Conservation (phyloP, 2,797 vertebrate genomes). For the Gallinago solitaria region DNA sequence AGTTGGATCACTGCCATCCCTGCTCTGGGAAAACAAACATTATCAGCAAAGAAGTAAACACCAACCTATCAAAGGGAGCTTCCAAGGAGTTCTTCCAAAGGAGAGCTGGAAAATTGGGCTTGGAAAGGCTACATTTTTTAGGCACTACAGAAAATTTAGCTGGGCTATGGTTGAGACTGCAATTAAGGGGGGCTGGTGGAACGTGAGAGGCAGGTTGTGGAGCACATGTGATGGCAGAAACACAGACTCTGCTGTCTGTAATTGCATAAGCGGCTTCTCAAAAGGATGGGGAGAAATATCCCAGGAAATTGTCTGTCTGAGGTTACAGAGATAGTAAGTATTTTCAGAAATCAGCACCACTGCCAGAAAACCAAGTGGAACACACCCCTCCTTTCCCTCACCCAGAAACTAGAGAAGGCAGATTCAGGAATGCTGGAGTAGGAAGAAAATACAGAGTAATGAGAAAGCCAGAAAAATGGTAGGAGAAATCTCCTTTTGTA, state of each 20-base stretch:
- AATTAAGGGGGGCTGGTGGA: background rate
- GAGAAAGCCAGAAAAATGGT: background rate
- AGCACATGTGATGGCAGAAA: background rate
- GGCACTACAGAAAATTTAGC: background rate
- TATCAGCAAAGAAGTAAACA: background rate
- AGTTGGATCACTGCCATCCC: background rate
- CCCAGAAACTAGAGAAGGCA: background rate
- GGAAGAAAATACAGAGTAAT: background rate
- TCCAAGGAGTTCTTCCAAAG: background rate
- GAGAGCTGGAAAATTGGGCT: background rate
- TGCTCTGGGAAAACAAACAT: background rate
- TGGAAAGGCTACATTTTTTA: background rate
- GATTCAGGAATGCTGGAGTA: background rate
- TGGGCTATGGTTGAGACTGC: background rate
- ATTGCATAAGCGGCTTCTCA: background rate
- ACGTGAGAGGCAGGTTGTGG: background rate
- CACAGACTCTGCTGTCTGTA: background rate
- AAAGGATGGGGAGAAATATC: background rate
- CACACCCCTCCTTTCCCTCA: background rate
- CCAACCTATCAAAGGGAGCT: rapidly evolving
- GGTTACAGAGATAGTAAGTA: background rate
- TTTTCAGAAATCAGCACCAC: constrained; percentile 12
- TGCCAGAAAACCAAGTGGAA: background rate
- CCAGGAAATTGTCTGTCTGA: background rate
- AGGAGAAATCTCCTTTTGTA: background rate